Percentiles rank a stretch among this genome's conserved stretches.
Evolutionary conservation across 2,797 vertebrate species (phyloP).

Genomic region (Acanthornis magna): DNA sequence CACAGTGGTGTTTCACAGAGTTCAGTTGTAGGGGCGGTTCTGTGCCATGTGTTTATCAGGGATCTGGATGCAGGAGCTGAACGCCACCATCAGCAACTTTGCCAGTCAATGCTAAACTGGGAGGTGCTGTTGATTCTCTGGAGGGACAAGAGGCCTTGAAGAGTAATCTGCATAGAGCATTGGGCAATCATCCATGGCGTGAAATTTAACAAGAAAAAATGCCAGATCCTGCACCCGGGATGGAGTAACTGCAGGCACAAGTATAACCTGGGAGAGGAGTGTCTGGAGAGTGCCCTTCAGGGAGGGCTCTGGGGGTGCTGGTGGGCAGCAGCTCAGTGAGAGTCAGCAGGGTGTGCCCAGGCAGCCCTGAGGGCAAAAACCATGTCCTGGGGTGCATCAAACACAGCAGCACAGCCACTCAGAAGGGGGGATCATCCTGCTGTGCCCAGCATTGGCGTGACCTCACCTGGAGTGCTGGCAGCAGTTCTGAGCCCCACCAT

Average conservation of each 20-base stretch:
- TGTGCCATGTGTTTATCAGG: neutral
- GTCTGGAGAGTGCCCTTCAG: neutral
- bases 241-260: neutral
- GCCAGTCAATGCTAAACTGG: neutral
- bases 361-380: neutral
- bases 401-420: neutral
- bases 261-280: neutral
- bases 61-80: neutral
- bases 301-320: neutral
- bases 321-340: neutral
- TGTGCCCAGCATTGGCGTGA: neutral
- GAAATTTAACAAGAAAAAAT: neutral
- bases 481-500: neutral
- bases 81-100: neutral
- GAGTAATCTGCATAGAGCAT: neutral
- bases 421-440: neutral
- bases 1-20: neutral
- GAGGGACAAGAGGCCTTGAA: neutral
- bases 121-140: neutral
- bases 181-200: neutral
- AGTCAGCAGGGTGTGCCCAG: neutral
- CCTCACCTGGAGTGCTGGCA: accelerated
- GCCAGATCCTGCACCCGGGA: neutral
- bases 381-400: neutral
- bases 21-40: neutral